Conservation (phyloP, 1,140 invertebrate genomes). For the Drosophila arawakana region DNA sequence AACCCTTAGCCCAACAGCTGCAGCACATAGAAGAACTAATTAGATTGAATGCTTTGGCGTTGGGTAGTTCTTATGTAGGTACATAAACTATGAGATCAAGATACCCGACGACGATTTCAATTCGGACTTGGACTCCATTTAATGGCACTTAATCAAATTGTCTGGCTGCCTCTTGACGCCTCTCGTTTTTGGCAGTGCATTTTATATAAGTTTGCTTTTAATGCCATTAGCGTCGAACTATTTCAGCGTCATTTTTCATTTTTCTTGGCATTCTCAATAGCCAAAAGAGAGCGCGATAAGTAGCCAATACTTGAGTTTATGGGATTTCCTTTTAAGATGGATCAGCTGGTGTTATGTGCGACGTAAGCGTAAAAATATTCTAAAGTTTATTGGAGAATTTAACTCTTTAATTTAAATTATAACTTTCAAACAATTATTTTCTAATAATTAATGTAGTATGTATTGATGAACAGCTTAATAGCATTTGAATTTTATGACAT, state of each 20-base stretch:
- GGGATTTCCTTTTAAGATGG: not conserved
- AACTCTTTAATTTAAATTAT: not conserved
- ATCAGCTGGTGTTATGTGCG: not conserved
- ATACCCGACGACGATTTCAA: not conserved
- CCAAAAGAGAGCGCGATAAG: slow-evolving; percentile 53
- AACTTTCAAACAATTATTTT: no score
- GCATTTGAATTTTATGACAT: no score
- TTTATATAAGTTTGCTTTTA: slow-evolving; percentile 37
- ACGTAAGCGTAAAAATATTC: not conserved
- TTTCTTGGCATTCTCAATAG: slow-evolving; percentile 49
- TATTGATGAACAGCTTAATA: no score
- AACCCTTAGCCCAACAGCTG: not conserved
- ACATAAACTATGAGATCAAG: slow-evolving; percentile 11
- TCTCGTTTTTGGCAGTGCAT: slow-evolving; percentile 49
- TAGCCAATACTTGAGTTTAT: slow-evolving; percentile 6
- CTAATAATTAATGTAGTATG: no score
- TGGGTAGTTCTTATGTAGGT: not conserved
- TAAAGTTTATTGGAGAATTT: not conserved
- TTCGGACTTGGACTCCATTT: slow-evolving; percentile 25
- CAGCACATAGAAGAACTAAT: slow-evolving; percentile 30
- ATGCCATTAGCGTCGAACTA: slow-evolving; percentile 61
- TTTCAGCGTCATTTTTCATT: slow-evolving; percentile 72
- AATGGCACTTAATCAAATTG: slow-evolving; percentile 73
- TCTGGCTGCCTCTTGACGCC: slow-evolving; percentile 37
- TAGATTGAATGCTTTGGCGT: slow-evolving; percentile 38